Percentiles rank a stretch among this genome's conserved stretches.
These are phyloP conservation scores for Aplocera efformata DNA, from an alignment of 2,888 invertebrate genomes.

Conservation along the genomic window DNA sequence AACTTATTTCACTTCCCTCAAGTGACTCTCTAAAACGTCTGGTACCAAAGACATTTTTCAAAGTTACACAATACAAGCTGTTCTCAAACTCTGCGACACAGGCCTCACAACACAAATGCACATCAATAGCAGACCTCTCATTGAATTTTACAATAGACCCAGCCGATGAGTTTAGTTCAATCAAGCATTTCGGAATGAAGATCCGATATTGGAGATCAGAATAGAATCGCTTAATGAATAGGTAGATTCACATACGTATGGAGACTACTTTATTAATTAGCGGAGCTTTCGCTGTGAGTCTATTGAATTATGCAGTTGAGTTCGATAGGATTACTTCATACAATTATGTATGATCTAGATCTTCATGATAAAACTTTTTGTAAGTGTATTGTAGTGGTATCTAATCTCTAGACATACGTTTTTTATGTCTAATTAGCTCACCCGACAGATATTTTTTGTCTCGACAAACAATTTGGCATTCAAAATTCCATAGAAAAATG, in stretches of 20 bases:
- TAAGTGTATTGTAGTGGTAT: no score
- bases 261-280: no score
- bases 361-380: no score
- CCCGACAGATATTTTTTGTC: no score
- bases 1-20: constrained; percentile 1
- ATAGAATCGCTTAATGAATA: background rate
- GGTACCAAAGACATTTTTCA: constrained; percentile 7
- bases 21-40: constrained; percentile 3
- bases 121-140: constrained; percentile 16
- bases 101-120: constrained; percentile 9
- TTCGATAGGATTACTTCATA: no score
- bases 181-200: constrained; percentile 15
- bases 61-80: constrained; percentile 16
- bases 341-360: no score
- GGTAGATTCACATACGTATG: background rate
- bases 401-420: no score
- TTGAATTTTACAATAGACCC: constrained; percentile 20
- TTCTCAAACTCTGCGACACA: constrained; percentile 13
- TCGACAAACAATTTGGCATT: no score
- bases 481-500: no score
- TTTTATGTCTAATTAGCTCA: no score
- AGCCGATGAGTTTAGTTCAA: constrained; percentile 22
- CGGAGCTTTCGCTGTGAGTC: no score
- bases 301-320: no score
- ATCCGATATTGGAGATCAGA: constrained; percentile 9